Evolutionary conservation across 2,113 vertebrate genomes (phyloP), one percentile per base, ranked within the genome.

Genomic region (Casuarius casuarius): DNA sequence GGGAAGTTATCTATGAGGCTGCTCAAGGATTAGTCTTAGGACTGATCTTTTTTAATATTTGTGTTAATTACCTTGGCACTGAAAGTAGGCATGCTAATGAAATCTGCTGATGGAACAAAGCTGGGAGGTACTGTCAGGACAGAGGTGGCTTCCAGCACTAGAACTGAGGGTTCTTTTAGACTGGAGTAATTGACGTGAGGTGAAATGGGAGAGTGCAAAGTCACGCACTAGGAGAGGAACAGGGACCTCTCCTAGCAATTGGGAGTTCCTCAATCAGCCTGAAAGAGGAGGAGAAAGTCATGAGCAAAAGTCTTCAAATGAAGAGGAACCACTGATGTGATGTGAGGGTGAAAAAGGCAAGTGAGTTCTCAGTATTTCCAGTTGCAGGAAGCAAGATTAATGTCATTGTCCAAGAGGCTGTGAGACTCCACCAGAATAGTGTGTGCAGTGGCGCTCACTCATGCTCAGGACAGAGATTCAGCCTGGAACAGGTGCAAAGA

Each of bases 41-140:
- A 86, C 68, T 90, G 71, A 80, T 86, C 20, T 90, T 94, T 92
- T 85, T 77, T 29, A 58, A 40, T 77, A 59, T 84, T 97, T 92
- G 51, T 90, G 83, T 94, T 96, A 96, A 94, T 95, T 96, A 94
- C 85, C 38, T 93, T 94, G 95, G 87, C 87, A 88, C 9, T 0
- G 48, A 87, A 59, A 17, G 17, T 73, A 73, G 84, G 70, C 87
- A 79, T 76, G 87, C 42, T 90, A 88, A 77, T 92, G 79, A 88
- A 91, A 92, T 81, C 51, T 93, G 59, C 94, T 83, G 92, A 67
- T 26, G 76, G 38, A 83, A 83, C 51, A 66, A 67, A 92, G 72
- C 79, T 86, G 79, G 90, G 75, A 95, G 70, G 65, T 68, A 44
- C 51, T 33, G 2, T 38, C 56, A 75, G 81, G 77, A 38, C 70